phyloP scores from a whole-genome alignment of 2,113 vertebrate species.

The Tauraco erythrolophus region DNA sequence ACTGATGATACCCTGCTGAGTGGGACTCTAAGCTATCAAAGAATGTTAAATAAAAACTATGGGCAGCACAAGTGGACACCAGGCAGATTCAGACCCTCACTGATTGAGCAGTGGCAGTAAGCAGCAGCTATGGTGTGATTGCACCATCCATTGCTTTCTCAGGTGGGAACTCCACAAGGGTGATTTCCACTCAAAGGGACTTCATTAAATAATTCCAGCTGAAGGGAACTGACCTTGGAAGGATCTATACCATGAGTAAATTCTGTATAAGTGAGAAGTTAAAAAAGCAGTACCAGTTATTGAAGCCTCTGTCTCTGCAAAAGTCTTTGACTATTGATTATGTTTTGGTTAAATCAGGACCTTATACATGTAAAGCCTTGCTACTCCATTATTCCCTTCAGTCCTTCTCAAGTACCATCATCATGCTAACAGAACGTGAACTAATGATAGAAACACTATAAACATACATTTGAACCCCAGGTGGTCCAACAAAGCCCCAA shows the following conservation, averaged over 20 bases:
- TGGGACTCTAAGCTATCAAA: background rate
- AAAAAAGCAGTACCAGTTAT: background rate
- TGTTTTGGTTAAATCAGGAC: background rate
- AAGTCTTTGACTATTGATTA: background rate
- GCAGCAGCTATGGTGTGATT: background rate
- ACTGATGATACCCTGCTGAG: background rate
- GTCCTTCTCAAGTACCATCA: background rate
- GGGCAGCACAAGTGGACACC: accelerated
- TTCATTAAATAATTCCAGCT: background rate
- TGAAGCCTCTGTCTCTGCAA: background rate
- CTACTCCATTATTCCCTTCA: background rate
- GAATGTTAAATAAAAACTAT: background rate
- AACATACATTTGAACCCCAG: background rate
- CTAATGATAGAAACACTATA: background rate
- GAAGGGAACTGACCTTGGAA: background rate
- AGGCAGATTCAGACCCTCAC: background rate
- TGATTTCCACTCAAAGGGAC: background rate
- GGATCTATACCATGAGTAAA: background rate
- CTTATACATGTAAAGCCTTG: background rate
- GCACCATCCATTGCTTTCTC: background rate
- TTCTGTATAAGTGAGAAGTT: background rate
- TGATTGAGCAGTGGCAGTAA: background rate
- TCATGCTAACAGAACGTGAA: background rate
- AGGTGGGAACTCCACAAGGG: background rate
- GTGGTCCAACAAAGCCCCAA: background rate